These are phyloP conservation scores for Megaustenia siamemsis DNA, from an alignment of 2,888 invertebrate species.

Conservation along the genomic window DNA sequence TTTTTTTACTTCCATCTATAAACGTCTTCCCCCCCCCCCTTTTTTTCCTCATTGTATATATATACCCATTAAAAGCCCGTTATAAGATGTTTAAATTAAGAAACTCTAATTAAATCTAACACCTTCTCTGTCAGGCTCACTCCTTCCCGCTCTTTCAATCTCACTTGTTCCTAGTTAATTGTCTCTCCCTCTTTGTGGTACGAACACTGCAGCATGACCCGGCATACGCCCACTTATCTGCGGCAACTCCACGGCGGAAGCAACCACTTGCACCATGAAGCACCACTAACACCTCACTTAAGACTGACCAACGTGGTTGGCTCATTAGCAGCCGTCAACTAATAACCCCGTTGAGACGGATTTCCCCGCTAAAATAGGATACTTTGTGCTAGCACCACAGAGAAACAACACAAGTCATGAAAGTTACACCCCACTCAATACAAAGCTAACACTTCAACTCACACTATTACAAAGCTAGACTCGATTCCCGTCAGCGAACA, in stretches of 20 bases:
- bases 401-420: too few relatives aligned
- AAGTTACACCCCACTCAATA: conserved; percentile 26
- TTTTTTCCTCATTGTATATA: not conserved
- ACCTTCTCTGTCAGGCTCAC: too few relatives aligned
- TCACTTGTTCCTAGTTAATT: not conserved
- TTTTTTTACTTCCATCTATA: not conserved
- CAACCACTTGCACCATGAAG: not conserved
- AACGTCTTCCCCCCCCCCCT: not conserved
- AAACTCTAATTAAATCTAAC: too few relatives aligned
- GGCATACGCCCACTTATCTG: conserved; percentile 3
- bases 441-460: not conserved
- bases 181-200: not conserved
- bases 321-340: conserved; percentile 20
- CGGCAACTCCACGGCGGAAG: conserved; percentile 11
- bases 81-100: too few relatives aligned
- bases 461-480: not conserved
- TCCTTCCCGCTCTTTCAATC: too few relatives aligned
- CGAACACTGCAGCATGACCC: not conserved
- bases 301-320: not conserved
- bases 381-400: not conserved
- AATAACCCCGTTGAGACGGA: not conserved
- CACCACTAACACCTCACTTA: conserved; percentile 31
- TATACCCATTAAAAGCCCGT: not conserved
- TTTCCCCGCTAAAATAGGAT: not conserved
- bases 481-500: not conserved